A percentile compares a stretch with the other conserved stretches of the same genome.
These are phyloP conservation scores for Diploscapter pachys DNA, from an alignment of 1,140 invertebrate genomes.

Conservation along the genomic window DNA sequence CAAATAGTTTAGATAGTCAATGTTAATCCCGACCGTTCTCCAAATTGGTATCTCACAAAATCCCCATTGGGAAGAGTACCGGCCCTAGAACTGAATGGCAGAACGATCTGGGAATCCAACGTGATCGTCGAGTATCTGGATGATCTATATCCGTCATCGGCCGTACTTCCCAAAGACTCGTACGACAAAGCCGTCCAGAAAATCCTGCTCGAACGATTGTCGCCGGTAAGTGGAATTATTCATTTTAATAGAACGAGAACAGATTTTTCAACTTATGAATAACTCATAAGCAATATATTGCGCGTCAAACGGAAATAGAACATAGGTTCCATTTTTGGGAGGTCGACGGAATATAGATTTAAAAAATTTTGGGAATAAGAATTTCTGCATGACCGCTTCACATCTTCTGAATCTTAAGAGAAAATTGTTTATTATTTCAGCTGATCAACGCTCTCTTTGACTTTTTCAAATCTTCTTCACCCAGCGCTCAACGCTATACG, in stretches of 20 bases:
- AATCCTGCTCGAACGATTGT: conserved; percentile 53
- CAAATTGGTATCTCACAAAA: conserved; percentile 49
- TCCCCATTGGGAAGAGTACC: conserved; percentile 46
- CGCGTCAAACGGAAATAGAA: too few species aligned
- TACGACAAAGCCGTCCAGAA: conserved; percentile 60
- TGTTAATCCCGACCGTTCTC: conserved; percentile 47
- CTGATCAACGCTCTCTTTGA: conserved; percentile 36
- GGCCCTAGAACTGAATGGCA: conserved; percentile 43
- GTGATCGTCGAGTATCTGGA: conserved; percentile 61
- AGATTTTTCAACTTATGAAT: too few species aligned
- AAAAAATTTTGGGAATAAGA: too few species aligned
- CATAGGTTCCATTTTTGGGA: too few species aligned
- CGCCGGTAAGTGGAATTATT: neutral
- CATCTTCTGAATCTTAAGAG: too few species aligned
- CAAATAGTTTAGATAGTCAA: conserved; percentile 49
- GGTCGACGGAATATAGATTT: too few species aligned
- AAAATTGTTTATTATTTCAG: conserved; percentile 4
- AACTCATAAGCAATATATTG: too few species aligned
- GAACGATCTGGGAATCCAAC: conserved; percentile 59
- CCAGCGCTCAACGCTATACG: conserved; percentile 25
- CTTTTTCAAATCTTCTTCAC: conserved; percentile 27
- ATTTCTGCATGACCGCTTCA: too few species aligned
- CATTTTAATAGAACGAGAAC: too few species aligned
- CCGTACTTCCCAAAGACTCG: conserved; percentile 59
- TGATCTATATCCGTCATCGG: conserved; percentile 57